Percentiles rank a stretch among this genome's conserved stretches.
Evolutionary conservation across 2,797 vertebrate genomes (phyloP).

Genomic region (Micrastur ruficollis): DNA sequence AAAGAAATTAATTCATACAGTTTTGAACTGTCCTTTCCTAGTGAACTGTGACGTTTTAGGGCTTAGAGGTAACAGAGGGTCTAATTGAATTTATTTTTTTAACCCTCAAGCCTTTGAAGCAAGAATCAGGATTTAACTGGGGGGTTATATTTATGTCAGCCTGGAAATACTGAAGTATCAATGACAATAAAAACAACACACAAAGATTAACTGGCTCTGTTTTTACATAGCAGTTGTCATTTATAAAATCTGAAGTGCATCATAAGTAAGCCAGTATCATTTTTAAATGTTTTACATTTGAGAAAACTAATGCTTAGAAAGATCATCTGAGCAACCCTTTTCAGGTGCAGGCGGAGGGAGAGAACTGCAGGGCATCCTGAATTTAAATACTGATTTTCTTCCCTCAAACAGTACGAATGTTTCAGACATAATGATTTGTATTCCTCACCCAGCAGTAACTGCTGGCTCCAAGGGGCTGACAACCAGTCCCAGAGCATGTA

Average conservation of each 20-base stretch:
- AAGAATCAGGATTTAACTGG: not conserved
- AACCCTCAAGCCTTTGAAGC: not conserved
- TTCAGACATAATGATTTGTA: not conserved
- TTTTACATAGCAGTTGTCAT: not conserved
- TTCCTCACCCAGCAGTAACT: not conserved
- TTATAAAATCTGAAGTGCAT: not conserved
- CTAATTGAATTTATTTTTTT: not conserved
- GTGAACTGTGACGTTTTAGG: not conserved
- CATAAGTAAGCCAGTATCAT: not conserved
- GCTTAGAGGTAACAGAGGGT: not conserved
- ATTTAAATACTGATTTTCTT: not conserved
- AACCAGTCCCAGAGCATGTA: not conserved
- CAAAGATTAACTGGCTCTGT: not conserved
- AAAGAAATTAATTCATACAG: not conserved
- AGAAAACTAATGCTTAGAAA: not conserved
- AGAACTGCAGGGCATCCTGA: not conserved
- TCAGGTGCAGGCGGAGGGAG: not conserved
- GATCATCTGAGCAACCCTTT: not conserved
- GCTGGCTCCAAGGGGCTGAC: not conserved
- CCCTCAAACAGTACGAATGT: not conserved
- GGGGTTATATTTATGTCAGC: not conserved
- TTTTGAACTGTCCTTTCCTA: not conserved
- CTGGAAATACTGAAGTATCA: not conserved
- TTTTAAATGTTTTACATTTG: not conserved
- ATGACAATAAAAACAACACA: not conserved